These are phyloP conservation scores for Aythya baeri DNA, from an alignment of 2,113 vertebrate species.

Conservation along the genomic window DNA sequence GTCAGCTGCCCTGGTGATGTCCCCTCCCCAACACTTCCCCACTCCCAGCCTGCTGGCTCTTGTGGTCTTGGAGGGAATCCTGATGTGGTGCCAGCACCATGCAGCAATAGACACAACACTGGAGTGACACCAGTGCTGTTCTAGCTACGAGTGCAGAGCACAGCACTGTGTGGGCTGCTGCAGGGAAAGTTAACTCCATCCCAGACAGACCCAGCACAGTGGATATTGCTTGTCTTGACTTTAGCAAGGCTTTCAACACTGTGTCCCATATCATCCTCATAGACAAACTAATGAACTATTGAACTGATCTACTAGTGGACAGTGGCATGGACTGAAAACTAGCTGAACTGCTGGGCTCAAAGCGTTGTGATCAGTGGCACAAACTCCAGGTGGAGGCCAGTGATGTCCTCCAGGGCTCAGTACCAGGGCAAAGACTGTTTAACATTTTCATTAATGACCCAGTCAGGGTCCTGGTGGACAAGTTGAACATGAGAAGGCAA, in stretches of 20 bases:
- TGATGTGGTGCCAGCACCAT: no score
- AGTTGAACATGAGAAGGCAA: not conserved
- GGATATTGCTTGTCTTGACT: not conserved
- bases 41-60: no score
- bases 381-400: not conserved
- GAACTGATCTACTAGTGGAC: not conserved
- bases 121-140: no score
- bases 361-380: not conserved
- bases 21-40: no score
- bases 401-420: not conserved
- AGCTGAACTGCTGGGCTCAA: not conserved
- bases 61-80: no score
- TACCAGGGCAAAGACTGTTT: not conserved
- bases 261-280: not conserved
- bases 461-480: not conserved
- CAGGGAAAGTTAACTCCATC: no score
- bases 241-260: not conserved
- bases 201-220: not conserved
- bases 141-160: no score
- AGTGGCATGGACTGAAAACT: not conserved
- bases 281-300: not conserved
- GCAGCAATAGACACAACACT: no score
- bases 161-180: no score
- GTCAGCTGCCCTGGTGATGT: no score
- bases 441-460: not conserved